Conservation (phyloP, 1,140 invertebrate genomes). For the Apocrypta bakeri region DNA sequence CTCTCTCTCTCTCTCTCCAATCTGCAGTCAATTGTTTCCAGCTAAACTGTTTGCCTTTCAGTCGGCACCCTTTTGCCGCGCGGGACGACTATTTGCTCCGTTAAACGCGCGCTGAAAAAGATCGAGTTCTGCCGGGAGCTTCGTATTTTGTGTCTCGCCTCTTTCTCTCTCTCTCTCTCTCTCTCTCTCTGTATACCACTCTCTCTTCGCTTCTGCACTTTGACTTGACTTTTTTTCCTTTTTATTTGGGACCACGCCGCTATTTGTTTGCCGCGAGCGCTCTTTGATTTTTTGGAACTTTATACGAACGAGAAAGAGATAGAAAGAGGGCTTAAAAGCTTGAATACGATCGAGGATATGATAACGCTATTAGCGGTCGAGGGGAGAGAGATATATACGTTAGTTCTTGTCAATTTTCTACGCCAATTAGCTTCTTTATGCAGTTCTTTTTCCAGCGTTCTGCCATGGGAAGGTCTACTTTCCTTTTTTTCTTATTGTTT, state of each 20-base stretch:
- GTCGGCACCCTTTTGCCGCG: slow-evolving; percentile 71
- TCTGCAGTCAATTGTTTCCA: slow-evolving; percentile 76
- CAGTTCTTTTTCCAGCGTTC: not conserved
- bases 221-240: slow-evolving; percentile 42
- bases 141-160: slow-evolving; percentile 3
- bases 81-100: slow-evolving; percentile 70
- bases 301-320: not conserved
- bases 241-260: not conserved
- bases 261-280: slow-evolving; percentile 13
- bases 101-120: slow-evolving; percentile 62
- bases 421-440: not conserved
- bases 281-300: slow-evolving; percentile 34
- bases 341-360: not conserved
- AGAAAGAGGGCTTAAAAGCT: not conserved
- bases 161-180: not conserved
- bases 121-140: slow-evolving; percentile 36
- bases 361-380: not conserved
- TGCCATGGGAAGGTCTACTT: not conserved
- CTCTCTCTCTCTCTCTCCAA: slow-evolving; percentile 69
- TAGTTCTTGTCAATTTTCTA: not conserved
- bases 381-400: not conserved
- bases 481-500: no score
- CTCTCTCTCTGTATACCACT: not conserved
- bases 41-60: slow-evolving; percentile 76
- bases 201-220: slow-evolving; percentile 12